These are phyloP conservation scores for Tipula vernalis DNA, from an alignment of 2,888 invertebrate genomes.

Conservation along the genomic window DNA sequence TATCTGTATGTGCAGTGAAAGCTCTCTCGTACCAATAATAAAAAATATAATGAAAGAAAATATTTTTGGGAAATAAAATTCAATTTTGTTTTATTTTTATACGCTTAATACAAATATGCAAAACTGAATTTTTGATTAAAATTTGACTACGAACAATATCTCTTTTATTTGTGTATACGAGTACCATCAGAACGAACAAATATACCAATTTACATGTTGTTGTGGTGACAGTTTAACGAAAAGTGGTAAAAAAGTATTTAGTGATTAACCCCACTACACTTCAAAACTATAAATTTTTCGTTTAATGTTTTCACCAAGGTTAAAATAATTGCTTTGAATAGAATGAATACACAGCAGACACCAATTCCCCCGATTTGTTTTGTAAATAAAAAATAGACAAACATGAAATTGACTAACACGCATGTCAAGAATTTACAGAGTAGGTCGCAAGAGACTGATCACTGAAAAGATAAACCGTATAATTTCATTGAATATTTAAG, in stretches of 20 bases:
- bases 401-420: not conserved
- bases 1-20: not conserved
- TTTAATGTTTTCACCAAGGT: not conserved
- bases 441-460: not conserved
- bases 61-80: not conserved
- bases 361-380: not conserved
- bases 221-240: not conserved
- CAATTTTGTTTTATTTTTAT: not conserved
- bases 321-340: not conserved
- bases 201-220: no score
- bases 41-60: not conserved
- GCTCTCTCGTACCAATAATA: not conserved
- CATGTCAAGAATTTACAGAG: not conserved
- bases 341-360: not conserved
- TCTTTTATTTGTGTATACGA: not conserved
- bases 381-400: not conserved
- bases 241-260: not conserved
- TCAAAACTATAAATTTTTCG: not conserved
- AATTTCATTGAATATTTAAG: not conserved
- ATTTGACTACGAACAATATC: not conserved
- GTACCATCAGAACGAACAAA: not conserved
- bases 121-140: not conserved
- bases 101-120: not conserved
- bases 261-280: not conserved
- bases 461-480: not conserved